phyloP scores from a whole-genome alignment of 1,140 invertebrate genomes.

The Habropoda laboriosa region DNA sequence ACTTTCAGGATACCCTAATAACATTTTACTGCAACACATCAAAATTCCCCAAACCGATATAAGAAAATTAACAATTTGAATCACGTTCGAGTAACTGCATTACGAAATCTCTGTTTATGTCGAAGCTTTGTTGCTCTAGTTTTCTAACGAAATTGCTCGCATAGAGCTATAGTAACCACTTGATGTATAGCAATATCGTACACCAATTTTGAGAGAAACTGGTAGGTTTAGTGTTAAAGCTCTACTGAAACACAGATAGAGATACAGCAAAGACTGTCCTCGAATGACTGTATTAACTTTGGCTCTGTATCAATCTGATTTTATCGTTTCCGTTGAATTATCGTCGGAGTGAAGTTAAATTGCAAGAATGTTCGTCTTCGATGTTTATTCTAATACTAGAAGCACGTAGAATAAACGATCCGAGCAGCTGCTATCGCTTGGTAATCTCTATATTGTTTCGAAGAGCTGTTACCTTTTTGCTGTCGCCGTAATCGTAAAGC shows the following conservation, averaged over 20 bases:
- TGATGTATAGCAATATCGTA: too few relatives aligned
- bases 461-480: slow-evolving; percentile 22
- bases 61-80: too few relatives aligned
- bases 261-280: background rate
- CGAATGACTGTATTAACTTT: slow-evolving; percentile 12
- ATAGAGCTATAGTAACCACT: too few relatives aligned
- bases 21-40: too few relatives aligned
- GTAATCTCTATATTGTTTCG: background rate
- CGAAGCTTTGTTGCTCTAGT: too few relatives aligned
- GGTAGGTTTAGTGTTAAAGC: too few relatives aligned
- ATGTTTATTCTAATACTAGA: slow-evolving; percentile 52
- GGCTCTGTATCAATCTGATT: slow-evolving; percentile 16
- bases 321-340: slow-evolving; percentile 28
- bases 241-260: background rate
- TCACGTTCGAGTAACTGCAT: too few relatives aligned
- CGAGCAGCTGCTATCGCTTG: slow-evolving; percentile 37
- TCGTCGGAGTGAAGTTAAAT: background rate
- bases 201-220: too few relatives aligned
- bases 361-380: slow-evolving; percentile 6
- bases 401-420: slow-evolving; percentile 18
- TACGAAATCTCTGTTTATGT: too few relatives aligned
- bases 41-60: too few relatives aligned
- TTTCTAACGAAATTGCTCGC: too few relatives aligned
- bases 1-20: too few relatives aligned
- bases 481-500: slow-evolving; percentile 16